Conservation (phyloP, 2,888 invertebrate genomes). For the Euplagia quadripunctaria region DNA sequence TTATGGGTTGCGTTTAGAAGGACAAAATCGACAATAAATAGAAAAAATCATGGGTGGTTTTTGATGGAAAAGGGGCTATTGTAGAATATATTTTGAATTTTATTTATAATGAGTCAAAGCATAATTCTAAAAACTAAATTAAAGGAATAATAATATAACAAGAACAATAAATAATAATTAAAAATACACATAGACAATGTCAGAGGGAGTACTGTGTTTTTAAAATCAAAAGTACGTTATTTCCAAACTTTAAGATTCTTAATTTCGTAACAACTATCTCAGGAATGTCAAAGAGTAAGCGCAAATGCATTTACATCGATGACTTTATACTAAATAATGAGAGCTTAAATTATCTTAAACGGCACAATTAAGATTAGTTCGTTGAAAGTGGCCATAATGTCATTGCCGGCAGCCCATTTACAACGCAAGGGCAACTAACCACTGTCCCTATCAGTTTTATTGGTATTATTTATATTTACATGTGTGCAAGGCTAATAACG, state of each 20-base stretch:
- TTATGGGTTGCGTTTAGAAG: no score
- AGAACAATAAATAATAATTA: neutral
- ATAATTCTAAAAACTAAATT: neutral
- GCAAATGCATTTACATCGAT: constrained; percentile 60
- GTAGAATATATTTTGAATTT: neutral
- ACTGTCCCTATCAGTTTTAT: constrained; percentile 51
- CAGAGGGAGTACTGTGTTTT: constrained; percentile 1
- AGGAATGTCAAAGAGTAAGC: constrained; percentile 41
- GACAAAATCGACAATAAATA: no score
- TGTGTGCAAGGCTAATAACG: constrained; percentile 45
- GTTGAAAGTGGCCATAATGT: constrained; percentile 69
- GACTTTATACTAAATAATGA: constrained; percentile 62
- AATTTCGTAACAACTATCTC: constrained; percentile 28
- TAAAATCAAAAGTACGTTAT: constrained; percentile 10
- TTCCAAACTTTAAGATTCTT: constrained; percentile 27
- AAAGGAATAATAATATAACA: neutral
- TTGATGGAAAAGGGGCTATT: neutral
- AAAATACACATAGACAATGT: neutral
- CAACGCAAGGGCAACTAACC: constrained; percentile 57
- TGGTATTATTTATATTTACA: constrained; percentile 54
- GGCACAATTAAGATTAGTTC: constrained; percentile 72
- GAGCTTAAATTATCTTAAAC: constrained; percentile 72
- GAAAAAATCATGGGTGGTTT: no score
- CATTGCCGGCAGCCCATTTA: constrained; percentile 66
- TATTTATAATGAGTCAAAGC: neutral